phyloP scores from a whole-genome alignment of 2,113 vertebrate species.

The Melanerpes formicivorus region DNA sequence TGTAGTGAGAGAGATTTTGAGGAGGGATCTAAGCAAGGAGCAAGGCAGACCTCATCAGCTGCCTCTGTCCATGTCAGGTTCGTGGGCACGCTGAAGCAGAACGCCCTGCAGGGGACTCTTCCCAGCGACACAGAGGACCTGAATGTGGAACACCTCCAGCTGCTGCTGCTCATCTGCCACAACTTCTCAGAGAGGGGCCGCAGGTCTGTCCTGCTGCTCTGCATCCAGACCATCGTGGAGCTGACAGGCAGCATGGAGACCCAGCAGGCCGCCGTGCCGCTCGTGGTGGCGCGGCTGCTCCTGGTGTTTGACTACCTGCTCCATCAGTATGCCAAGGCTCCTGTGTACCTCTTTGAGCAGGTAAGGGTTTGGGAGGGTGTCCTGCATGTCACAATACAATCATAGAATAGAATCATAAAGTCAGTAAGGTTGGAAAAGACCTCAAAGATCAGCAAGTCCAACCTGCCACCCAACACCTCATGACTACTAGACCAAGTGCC shows the following conservation, averaged over 20 bases:
- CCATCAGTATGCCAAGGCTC: too few relatives aligned
- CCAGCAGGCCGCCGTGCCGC: constrained; percentile 86
- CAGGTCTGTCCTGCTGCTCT: constrained; percentile 81
- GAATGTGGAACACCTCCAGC: constrained; percentile 95
- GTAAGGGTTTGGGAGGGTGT: too few relatives aligned
- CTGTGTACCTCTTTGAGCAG: too few relatives aligned
- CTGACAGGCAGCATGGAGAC: constrained; percentile 84
- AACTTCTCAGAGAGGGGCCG: constrained; percentile 91
- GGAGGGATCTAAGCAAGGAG: background rate
- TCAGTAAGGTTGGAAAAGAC: too few relatives aligned
- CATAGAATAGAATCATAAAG: too few relatives aligned
- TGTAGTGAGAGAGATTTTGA: background rate
- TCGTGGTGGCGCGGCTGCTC: constrained; percentile 88
- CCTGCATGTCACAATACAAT: too few relatives aligned
- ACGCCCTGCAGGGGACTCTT: constrained; percentile 86
- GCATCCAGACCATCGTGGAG: constrained; percentile 90
- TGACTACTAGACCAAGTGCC: too few relatives aligned
- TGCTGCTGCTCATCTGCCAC: constrained; percentile 97
- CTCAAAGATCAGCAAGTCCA: too few relatives aligned
- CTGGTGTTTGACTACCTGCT: constrained; percentile 93
- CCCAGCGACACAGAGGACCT: constrained; percentile 90
- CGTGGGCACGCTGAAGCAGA: constrained; percentile 92
- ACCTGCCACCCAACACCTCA: too few relatives aligned
- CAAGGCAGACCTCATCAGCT: background rate
- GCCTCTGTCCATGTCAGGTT: constrained; percentile 78